phyloP scores from a whole-genome alignment of 2,797 vertebrate species.

The Molossus alvarezi region DNA sequence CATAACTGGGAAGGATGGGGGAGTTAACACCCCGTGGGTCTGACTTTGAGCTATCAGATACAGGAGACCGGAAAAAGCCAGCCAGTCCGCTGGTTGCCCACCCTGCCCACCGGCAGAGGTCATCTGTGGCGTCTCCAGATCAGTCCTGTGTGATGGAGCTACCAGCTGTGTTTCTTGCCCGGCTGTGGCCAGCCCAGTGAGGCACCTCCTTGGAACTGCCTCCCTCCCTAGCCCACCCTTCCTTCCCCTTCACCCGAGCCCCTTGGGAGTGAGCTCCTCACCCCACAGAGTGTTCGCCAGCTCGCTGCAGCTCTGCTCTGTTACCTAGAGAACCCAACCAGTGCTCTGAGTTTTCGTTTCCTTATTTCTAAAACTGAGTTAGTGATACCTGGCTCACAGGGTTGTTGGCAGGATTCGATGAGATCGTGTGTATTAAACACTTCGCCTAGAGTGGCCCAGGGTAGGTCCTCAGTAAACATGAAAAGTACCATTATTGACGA shows the following conservation, averaged over 20 bases:
- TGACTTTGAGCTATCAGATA: not conserved
- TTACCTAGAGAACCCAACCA: not conserved
- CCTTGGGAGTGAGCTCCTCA: not conserved
- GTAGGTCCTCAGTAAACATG: constrained; percentile 33
- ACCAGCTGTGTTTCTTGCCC: not conserved
- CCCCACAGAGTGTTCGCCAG: not conserved
- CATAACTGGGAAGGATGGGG: not conserved
- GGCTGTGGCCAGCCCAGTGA: not conserved
- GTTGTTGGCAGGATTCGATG: not conserved
- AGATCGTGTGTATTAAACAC: constrained; percentile 16
- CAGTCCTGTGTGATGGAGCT: too few relatives aligned
- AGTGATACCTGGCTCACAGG: not conserved
- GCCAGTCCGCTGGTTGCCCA: not conserved
- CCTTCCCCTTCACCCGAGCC: not conserved
- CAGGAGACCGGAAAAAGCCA: not conserved
- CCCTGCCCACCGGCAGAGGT: not conserved
- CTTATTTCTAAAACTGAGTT: constrained; percentile 33
- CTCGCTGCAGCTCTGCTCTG: not conserved
- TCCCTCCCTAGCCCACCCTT: not conserved
- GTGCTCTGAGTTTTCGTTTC: constrained; percentile 16
- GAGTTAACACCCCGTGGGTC: not conserved
- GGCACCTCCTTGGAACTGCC: too few relatives aligned
- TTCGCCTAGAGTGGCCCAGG: not conserved
- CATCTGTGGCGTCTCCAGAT: not conserved
- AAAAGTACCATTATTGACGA: not conserved